phyloP scores from a whole-genome alignment of 2,797 vertebrate species.

The Sarcophilus harrisii region DNA sequence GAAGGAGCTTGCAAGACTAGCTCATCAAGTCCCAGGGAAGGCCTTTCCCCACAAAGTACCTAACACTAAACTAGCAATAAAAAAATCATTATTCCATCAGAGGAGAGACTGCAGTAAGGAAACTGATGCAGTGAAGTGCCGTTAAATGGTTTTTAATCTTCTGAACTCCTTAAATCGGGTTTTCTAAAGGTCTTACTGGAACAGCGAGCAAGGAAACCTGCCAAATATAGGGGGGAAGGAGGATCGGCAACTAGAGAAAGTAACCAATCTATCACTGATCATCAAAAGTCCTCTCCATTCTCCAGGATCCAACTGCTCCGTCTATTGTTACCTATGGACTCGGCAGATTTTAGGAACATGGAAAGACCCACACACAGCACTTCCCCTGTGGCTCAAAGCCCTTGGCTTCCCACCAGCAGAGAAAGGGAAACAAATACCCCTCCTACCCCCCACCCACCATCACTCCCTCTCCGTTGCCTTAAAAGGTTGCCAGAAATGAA shows the following conservation, averaged over 20 bases:
- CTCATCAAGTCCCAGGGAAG: neutral
- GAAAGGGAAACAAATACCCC: neutral
- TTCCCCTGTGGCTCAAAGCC: neutral
- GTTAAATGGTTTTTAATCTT: neutral
- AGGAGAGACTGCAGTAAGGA: neutral
- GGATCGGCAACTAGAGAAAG: neutral
- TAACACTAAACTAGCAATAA: neutral
- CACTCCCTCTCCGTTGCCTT: neutral
- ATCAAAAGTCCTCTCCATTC: neutral
- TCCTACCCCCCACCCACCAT: neutral
- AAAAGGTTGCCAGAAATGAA: neutral
- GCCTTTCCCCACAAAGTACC: neutral
- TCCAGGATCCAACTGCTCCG: neutral
- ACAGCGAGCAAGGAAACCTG: neutral
- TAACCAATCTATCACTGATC: neutral
- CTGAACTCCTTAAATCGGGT: neutral
- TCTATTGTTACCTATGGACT: neutral
- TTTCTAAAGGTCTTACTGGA: conserved; percentile 18
- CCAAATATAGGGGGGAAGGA: neutral
- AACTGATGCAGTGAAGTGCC: neutral
- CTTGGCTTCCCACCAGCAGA: neutral
- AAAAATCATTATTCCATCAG: neutral
- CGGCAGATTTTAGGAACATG: neutral
- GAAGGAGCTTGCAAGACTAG: neutral
- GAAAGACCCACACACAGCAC: neutral